Base-by-base conservation (phyloP, 2,797 vertebrate genomes). In the Cetoscarus ocellatus region DNA sequence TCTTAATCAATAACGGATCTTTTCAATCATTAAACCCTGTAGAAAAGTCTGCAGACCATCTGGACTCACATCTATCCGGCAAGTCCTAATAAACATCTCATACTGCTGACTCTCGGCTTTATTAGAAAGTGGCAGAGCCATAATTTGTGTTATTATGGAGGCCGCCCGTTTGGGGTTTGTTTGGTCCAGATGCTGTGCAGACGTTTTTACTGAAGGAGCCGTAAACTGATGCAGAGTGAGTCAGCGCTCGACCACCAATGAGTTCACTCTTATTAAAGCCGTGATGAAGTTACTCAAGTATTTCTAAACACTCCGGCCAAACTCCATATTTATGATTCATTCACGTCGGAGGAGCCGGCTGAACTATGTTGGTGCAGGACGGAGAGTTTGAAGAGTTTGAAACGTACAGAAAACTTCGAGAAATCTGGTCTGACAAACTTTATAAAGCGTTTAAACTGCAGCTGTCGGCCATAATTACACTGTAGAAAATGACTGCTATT, bases 131-230 rank as follows among this genome's bases (percentile, higher is more conserved):
- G 66, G 69, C 58, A 75, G 62, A 53, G 19, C 49, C 36, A 40
- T 44, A 77, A 74, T 35, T 68, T 18, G 42, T 58, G 51, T 85
- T 61, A 67, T 34, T 49, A 51, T 51, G 19, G 48, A 75, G 27
- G 60, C 71, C 51, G 47, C 70, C 83, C 72, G 52, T 65, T 65
- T 53, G 1, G 40, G 51, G 15, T 47, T 75, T 75, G 14, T 82
- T 80, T 79, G 69, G 51, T 71, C 48, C 59, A 84, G 79, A 84
- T 83, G 79, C 54, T 76, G 42, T 3, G 53, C 84, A 83, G 73
- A 2, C 15, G 40, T 36, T 75, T 70, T 39, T 64, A 3, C 8
- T 51, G 14, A 34, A 71, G 45, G 39, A n/a, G 75, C 50, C 45
- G 60, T 54, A 49, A 60, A 76, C 18, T 27, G 42, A 47, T 56